These are phyloP conservation scores for Phacellophora camtschatica DNA, from an alignment of 30 jellyfish, hydroid and myxozoan genomes.

Conservation along the genomic window DNA sequence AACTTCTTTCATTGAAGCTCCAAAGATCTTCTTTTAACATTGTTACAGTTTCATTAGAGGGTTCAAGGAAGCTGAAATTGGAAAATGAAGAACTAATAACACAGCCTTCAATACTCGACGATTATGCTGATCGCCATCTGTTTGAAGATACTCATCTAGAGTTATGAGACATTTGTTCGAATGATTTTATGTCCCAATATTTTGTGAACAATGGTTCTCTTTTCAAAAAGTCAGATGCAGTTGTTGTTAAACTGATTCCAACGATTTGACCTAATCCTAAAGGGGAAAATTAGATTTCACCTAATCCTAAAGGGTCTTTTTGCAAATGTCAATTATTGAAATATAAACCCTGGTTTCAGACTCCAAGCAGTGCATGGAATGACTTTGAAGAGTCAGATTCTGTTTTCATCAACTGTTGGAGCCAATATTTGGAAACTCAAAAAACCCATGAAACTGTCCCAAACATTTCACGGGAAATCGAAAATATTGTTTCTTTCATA, in stretches of 20 bases:
- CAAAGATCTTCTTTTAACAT: conserved; percentile 22
- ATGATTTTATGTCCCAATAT: neutral
- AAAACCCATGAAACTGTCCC: conserved; percentile 2
- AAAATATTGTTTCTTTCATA: neutral
- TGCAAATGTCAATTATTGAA: conserved; percentile 52
- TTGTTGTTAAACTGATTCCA: no score
- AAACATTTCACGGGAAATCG: conserved; percentile 9
- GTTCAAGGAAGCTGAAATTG: neutral
- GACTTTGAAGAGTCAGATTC: conserved; percentile 23
- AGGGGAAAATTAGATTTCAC: no score
- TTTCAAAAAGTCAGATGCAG: conserved; percentile 1
- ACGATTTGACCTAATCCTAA: no score
- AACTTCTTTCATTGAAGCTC: conserved; percentile 1
- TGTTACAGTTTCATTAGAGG: neutral
- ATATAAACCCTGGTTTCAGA: conserved; percentile 53
- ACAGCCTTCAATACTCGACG: conserved; percentile 1
- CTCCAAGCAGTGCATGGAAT: conserved; percentile 46
- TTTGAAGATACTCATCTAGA: neutral
- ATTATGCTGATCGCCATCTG: conserved; percentile 15
- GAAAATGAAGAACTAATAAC: neutral
- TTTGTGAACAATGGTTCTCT: neutral
- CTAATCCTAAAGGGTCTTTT: neutral
- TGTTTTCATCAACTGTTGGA: conserved; percentile 22
- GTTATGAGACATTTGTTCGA: neutral
- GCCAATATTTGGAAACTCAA: conserved; percentile 19